phyloP scores from a whole-genome alignment of 2,113 vertebrate genomes.

The Chrysemys picta region DNA sequence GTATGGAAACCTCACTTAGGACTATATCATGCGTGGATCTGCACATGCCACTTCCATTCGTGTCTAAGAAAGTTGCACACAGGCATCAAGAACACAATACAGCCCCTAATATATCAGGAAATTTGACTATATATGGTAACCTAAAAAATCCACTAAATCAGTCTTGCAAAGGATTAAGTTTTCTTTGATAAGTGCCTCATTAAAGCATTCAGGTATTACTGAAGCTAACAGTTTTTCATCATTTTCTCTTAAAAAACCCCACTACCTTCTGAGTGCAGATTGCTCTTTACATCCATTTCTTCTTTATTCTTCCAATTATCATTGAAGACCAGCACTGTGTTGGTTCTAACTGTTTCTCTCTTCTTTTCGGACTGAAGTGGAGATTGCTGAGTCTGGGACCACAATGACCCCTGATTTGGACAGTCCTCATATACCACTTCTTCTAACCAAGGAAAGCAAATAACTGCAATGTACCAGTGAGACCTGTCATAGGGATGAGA shows the following conservation, averaged over 20 bases:
- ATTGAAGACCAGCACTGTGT: constrained; percentile 38
- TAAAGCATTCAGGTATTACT: not conserved
- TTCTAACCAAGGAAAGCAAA: constrained; percentile 94
- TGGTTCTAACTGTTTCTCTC: constrained; percentile 3
- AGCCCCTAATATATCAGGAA: not conserved
- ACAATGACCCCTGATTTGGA: constrained; percentile 23
- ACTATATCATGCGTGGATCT: not conserved
- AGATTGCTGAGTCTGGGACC: constrained; percentile 10
- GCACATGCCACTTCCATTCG: not conserved
- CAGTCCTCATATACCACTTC: constrained; percentile 80
- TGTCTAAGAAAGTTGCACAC: not conserved
- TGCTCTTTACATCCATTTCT: constrained; percentile 4
- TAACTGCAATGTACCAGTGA: constrained; percentile 97
- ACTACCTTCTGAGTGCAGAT: constrained; percentile 36
- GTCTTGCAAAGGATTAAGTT: not conserved
- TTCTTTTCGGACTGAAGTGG: constrained; percentile 11
- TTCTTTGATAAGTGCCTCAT: not conserved
- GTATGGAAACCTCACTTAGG: not conserved
- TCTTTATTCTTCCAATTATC: constrained; percentile 19
- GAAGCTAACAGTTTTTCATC: not conserved
- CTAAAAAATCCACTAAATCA: not conserved
- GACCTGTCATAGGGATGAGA: constrained; percentile 75
- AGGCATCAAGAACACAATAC: not conserved
- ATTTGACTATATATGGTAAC: not conserved
- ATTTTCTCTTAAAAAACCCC: not conserved